Evolutionary conservation across 2,888 invertebrate species (phyloP), one percentile per base, ranked within the genome.

Genomic region (Gisinianus flammeolus): DNA sequence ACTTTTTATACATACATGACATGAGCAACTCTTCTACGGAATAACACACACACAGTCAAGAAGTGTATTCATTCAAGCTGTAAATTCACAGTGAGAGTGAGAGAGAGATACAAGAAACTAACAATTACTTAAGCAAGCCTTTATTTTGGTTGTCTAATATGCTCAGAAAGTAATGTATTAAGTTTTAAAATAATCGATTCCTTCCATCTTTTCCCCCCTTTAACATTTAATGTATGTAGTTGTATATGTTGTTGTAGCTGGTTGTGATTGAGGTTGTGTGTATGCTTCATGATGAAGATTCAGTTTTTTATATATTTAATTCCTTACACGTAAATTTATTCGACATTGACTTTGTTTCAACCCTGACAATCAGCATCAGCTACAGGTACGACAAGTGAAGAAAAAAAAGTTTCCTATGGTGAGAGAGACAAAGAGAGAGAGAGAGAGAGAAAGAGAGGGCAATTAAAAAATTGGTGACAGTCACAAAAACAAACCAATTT

Each of bases 391-490:
- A 16, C 8, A 6, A 16, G 44, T 44, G 2, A 12, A 44, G 44
- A 44, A 44, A 44, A 35, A 44, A 44, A 44, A 19, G 44, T 44
- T 16, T 44, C 44, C 44, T 44, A 44, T 19, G 44, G 44, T n/a
- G n/a, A n/a, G n/a, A 66, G 28, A 31, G 31, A 31, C 35, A 69
- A 26, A 52, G n/a, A 28, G 31, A 70, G 26, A 31, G 67, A 33
- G 31, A 10, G 67, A 68, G 33, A 68, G 67, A n/a, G n/a, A n/a
- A n/a, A 22, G 52, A 54, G 58, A 33, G 72, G 72, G 58, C 72
- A 72, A 72, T 72, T 72, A 72, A 58, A 58, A 72, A 72, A 72
- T 72, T 72, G 72, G 72, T 72, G 72, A 72, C 72, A 72, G 58
- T 58, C 26, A 72, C 72, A 74, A 74, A 74, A 74, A 28, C 74